Conservation (phyloP, 2,113 vertebrate species). For the Ursus arctos region DNA sequence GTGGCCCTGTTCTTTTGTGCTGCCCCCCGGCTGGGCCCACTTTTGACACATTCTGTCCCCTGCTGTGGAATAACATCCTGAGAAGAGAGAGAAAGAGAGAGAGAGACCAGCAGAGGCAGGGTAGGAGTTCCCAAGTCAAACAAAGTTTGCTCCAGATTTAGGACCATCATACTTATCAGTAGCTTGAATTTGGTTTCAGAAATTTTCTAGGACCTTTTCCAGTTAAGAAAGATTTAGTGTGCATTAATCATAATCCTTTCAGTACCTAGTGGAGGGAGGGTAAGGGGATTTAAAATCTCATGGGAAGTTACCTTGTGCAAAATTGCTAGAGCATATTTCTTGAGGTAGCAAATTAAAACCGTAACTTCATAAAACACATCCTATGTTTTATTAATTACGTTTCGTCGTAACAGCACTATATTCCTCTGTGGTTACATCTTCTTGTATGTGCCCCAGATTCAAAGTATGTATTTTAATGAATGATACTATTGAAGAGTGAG, state of each 20-base stretch:
- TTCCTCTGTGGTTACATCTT: constrained; percentile 64
- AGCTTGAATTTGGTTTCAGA: constrained; percentile 65
- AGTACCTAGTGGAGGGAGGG: constrained; percentile 35
- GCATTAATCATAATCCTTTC: constrained; percentile 77
- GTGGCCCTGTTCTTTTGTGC: constrained; percentile 26
- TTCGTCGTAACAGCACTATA: constrained; percentile 60
- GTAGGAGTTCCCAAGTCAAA: constrained; percentile 49
- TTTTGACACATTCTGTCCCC: constrained; percentile 23
- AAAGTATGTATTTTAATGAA: constrained; percentile 72
- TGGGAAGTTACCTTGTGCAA: constrained; percentile 69
- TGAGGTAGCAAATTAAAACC: constrained; percentile 75
- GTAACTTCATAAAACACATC: constrained; percentile 73
- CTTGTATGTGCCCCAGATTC: constrained; percentile 48
- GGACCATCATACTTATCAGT: constrained; percentile 22
- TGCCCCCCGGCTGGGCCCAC: background rate
- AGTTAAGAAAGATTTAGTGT: constrained; percentile 58
- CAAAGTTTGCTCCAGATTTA: constrained; percentile 65
- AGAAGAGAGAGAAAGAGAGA: background rate
- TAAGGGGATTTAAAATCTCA: constrained; percentile 43
- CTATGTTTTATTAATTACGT: constrained; percentile 78
- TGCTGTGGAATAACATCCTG: constrained; percentile 38
- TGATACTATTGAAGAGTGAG: constrained; percentile 47
- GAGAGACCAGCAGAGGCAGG: background rate
- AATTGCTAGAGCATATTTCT: constrained; percentile 63
- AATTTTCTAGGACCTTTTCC: constrained; percentile 50